Evolutionary conservation across 2,797 vertebrate species (phyloP).

Genomic region (Numenius phaeopus): DNA sequence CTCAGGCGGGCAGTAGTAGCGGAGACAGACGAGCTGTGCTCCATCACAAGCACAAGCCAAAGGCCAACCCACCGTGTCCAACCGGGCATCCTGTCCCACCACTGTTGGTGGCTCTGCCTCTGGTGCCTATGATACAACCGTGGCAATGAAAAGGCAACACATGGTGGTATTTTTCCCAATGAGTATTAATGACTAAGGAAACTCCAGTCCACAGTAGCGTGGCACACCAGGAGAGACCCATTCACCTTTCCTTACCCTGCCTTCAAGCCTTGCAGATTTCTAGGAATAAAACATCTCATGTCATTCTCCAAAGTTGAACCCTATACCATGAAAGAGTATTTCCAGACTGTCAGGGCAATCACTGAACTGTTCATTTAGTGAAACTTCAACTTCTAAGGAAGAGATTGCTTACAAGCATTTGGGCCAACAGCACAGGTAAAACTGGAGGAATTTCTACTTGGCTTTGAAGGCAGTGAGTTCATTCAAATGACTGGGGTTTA

Average conservation of each 20-base stretch:
- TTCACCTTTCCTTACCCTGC: not conserved
- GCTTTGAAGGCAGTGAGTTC: not conserved
- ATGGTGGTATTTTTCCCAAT: fast-evolving
- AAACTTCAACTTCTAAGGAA: not conserved
- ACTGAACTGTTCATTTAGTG: not conserved
- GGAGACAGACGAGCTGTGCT: not conserved
- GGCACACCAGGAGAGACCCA: fast-evolving
- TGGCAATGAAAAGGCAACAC: not conserved
- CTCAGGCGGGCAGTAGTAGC: not conserved
- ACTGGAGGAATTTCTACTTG: not conserved
- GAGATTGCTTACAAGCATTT: not conserved
- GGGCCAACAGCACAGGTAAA: fast-evolving
- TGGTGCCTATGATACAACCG: not conserved
- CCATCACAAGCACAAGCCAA: not conserved
- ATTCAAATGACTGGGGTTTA: not conserved
- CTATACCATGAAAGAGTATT: fast-evolving
- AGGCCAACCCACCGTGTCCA: not conserved
- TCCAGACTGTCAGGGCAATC: not conserved
- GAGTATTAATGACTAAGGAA: not conserved
- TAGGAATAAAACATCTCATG: not conserved
- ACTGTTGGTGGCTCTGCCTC: fast-evolving
- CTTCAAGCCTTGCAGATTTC: not conserved
- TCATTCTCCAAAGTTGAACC: not conserved
- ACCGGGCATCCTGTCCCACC: not conserved
- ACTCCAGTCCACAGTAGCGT: not conserved